Conservation (phyloP, 2,888 invertebrate genomes). For the Hypsopygia costalis region DNA sequence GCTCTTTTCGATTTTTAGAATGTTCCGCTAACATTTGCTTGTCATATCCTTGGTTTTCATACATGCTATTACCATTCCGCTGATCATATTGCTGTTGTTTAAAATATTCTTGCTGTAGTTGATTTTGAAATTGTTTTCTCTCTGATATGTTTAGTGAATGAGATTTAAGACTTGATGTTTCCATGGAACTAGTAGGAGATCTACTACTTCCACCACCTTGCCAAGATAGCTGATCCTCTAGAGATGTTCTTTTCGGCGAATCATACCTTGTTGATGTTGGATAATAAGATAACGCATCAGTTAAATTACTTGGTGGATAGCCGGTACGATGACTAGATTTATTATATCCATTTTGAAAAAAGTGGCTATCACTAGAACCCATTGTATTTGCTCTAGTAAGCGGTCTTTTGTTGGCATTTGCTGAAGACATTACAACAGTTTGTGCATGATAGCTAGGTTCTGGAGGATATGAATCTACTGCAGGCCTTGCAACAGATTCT, state of each 20-base stretch:
- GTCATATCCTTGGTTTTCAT: constrained; percentile 55
- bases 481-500: constrained; percentile 49
- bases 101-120: constrained; percentile 76
- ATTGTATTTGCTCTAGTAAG: constrained; percentile 81
- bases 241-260: constrained; percentile 74
- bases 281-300: constrained; percentile 90
- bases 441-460: constrained; percentile 80
- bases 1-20: constrained; percentile 59
- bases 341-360: constrained; percentile 84
- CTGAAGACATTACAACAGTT: constrained; percentile 71
- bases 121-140: constrained; percentile 77
- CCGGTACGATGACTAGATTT: constrained; percentile 82
- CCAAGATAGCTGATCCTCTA: constrained; percentile 83
- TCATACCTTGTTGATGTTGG: constrained; percentile 85
- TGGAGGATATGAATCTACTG: constrained; percentile 71
- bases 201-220: constrained; percentile 68
- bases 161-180: constrained; percentile 78
- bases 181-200: constrained; percentile 82
- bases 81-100: constrained; percentile 78
- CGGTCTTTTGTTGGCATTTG: constrained; percentile 63
- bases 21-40: constrained; percentile 50
- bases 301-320: constrained; percentile 87
- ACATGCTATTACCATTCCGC: constrained; percentile 65
- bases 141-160: constrained; percentile 79
- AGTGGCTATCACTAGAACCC: constrained; percentile 71